These are phyloP conservation scores for Rhineura floridana DNA, from an alignment of 2,113 vertebrate species.

Conservation along the genomic window DNA sequence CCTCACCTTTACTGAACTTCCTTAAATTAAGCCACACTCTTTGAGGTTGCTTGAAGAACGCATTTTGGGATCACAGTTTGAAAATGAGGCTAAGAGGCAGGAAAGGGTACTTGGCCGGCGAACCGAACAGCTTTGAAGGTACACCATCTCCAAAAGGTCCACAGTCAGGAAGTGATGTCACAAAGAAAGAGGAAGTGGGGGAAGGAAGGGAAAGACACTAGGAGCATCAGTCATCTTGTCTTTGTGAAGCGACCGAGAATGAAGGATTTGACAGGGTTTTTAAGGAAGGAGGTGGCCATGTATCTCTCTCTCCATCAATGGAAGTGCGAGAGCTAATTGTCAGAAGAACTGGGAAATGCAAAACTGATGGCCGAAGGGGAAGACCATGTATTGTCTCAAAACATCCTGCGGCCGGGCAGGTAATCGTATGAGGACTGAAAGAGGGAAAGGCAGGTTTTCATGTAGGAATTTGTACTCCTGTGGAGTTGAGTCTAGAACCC, in stretches of 20 bases:
- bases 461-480: neutral
- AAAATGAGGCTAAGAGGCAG: neutral
- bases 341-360: neutral
- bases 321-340: neutral
- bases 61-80: neutral
- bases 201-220: conserved; percentile 11
- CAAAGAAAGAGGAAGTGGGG: neutral
- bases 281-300: neutral
- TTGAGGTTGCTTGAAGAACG: neutral
- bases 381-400: neutral
- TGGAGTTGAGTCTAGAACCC: neutral
- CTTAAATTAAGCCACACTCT: neutral
- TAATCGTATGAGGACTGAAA: neutral
- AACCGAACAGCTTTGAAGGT: neutral
- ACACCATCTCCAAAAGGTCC: neutral
- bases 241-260: conserved; percentile 17
- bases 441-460: neutral
- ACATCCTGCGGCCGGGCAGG: neutral
- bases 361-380: conserved; percentile 3
- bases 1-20: neutral
- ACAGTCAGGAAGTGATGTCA: neutral
- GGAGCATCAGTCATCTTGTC: neutral
- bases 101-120: neutral
- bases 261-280: neutral
- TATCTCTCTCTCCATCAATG: too few species aligned